Percentiles rank a stretch among this genome's conserved stretches.
Conservation (phyloP, 2,113 vertebrate species). For the Microcebus tavaratra region DNA sequence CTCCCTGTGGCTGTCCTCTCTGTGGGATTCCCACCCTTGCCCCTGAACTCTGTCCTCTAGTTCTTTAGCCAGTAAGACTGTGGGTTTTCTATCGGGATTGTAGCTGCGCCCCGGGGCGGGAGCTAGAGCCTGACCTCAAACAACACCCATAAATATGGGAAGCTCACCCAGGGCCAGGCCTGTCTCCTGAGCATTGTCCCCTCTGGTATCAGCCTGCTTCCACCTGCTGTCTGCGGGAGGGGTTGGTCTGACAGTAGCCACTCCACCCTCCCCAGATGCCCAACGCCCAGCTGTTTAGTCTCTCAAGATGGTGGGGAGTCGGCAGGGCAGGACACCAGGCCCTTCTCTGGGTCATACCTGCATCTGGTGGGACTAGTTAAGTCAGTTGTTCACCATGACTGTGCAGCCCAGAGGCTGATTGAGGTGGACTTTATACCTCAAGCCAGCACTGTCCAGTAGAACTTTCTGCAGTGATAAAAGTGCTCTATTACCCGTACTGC, state of each 20-base stretch:
- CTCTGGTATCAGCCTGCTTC: background rate
- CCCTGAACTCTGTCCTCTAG: background rate
- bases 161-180: background rate
- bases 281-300: background rate
- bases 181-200: background rate
- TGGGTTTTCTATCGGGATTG: background rate
- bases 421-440: accelerated
- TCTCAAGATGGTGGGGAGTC: background rate
- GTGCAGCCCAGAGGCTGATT: accelerated
- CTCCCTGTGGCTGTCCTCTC: background rate
- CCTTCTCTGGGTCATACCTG: background rate
- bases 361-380: background rate
- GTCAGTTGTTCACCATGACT: accelerated
- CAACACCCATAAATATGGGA: background rate
- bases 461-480: background rate
- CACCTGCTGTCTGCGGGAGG: accelerated
- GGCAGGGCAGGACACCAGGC: background rate
- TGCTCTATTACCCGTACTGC: accelerated
- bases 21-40: background rate
- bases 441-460: background rate
- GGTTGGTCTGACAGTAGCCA: background rate
- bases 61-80: background rate
- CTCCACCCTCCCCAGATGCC: background rate
- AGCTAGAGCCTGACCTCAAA: background rate
- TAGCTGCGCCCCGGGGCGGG: background rate